Evolutionary conservation across 2,797 vertebrate genomes (phyloP).

Genomic region (Petrocephalus schoutedeni): DNA sequence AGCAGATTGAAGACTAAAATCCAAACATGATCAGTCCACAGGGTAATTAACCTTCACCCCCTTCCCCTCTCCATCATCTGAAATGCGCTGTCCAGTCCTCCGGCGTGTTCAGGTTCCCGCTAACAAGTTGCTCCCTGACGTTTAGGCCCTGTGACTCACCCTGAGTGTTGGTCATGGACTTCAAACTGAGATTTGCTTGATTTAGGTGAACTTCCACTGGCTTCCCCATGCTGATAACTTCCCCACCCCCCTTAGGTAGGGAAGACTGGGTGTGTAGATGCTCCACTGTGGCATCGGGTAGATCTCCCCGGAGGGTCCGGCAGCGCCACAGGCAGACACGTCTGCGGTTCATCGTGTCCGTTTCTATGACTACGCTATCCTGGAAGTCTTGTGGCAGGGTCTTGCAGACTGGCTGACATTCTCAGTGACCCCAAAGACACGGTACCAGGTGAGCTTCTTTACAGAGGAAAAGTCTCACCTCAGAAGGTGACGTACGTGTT

Average conservation of each 20-base stretch:
- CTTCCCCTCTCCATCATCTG: neutral
- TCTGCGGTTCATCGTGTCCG: neutral
- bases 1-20: neutral
- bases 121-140: neutral
- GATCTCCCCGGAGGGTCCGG: neutral
- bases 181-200: neutral
- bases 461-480: neutral
- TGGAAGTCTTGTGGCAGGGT: neutral
- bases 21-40: neutral
- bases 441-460: neutral
- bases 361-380: conserved; percentile 15
- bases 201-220: neutral
- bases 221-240: neutral
- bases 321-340: neutral
- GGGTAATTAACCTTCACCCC: neutral
- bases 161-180: neutral
- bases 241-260: neutral
- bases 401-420: neutral
- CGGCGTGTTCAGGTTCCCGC: neutral
- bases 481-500: neutral
- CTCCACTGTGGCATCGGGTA: neutral
- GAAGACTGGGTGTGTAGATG: neutral
- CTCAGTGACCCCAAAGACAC: conserved; percentile 1
- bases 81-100: neutral
- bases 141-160: neutral